A percentile compares a stretch with the other conserved stretches of the same genome.
These are phyloP conservation scores for Acanthornis magna DNA, from an alignment of 2,797 vertebrate genomes.

Conservation along the genomic window DNA sequence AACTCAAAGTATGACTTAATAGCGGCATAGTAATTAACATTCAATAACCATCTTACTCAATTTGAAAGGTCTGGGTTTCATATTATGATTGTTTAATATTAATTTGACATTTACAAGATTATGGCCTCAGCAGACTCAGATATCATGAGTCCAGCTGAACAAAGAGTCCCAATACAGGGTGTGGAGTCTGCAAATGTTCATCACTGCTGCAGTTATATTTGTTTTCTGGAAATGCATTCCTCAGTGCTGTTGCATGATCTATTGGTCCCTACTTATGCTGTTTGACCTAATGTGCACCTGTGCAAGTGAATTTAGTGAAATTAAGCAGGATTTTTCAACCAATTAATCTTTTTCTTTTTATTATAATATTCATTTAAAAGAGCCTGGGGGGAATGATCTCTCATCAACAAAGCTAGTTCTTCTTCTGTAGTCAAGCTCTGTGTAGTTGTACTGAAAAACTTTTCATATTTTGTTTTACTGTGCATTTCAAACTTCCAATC, in stretches of 20 bases:
- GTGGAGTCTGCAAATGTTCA: background rate
- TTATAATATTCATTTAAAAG: background rate
- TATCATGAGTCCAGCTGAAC: background rate
- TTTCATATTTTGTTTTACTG: background rate
- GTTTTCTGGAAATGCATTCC: background rate
- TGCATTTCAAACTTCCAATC: background rate
- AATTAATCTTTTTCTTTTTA: background rate
- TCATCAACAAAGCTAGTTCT: background rate
- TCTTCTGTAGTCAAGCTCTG: background rate
- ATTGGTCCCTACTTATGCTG: background rate
- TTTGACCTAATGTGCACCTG: background rate
- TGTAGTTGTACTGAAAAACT: background rate
- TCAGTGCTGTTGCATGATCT: background rate
- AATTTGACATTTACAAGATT: constrained; percentile 41
- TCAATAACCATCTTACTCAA: constrained; percentile 20
- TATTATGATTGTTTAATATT: constrained; percentile 43
- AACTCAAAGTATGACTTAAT: constrained; percentile 25
- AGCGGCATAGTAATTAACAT: constrained; percentile 17
- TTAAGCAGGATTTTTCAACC: background rate
- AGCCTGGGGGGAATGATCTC: background rate
- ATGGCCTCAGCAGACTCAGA: background rate
- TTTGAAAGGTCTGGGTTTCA: constrained; percentile 8
- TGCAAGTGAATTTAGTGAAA: background rate
- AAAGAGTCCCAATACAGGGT: background rate
- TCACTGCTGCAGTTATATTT: background rate